phyloP scores from a whole-genome alignment of 2,113 vertebrate genomes.

The Etia nguti region DNA sequence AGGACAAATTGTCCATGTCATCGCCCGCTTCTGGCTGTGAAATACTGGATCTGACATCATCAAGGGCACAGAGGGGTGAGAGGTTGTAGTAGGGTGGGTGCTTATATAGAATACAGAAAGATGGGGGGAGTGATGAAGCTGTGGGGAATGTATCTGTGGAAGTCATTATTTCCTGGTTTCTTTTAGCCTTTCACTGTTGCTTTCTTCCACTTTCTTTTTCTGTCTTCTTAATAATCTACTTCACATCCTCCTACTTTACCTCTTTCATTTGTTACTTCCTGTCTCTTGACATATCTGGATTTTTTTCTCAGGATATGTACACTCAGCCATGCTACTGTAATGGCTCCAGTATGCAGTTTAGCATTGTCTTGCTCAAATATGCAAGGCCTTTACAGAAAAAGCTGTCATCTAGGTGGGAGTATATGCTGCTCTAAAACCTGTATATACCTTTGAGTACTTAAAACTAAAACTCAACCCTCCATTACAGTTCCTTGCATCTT shows the following conservation, averaged over 20 bases:
- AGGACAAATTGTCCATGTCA: conserved; percentile 91
- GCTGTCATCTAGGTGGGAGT: neutral
- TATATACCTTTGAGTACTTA: neutral
- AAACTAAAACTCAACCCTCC: neutral
- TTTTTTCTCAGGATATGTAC: neutral
- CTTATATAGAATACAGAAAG: neutral
- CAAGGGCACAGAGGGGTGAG: conserved; percentile 28
- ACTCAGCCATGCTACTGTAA: neutral
- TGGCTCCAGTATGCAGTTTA: neutral
- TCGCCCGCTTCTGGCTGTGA: conserved; percentile 78
- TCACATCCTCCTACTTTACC: rapidly evolving
- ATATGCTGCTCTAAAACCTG: neutral
- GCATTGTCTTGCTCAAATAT: neutral
- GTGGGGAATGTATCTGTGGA: conserved; percentile 77
- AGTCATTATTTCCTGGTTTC: conserved; percentile 83
- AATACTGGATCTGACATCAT: conserved; percentile 81
- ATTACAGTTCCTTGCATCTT: neutral
- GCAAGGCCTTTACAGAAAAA: neutral
- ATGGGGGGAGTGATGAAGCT: conserved; percentile 52
- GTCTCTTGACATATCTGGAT: neutral
- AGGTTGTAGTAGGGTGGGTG: conserved; percentile 20
- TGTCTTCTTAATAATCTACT: neutral
- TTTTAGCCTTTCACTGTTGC: conserved; percentile 70
- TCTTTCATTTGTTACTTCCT: neutral
- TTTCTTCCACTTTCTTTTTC: neutral